These are phyloP conservation scores for Campylomormyrus numenius DNA, from an alignment of 2,113 vertebrate species.

Conservation along the genomic window DNA sequence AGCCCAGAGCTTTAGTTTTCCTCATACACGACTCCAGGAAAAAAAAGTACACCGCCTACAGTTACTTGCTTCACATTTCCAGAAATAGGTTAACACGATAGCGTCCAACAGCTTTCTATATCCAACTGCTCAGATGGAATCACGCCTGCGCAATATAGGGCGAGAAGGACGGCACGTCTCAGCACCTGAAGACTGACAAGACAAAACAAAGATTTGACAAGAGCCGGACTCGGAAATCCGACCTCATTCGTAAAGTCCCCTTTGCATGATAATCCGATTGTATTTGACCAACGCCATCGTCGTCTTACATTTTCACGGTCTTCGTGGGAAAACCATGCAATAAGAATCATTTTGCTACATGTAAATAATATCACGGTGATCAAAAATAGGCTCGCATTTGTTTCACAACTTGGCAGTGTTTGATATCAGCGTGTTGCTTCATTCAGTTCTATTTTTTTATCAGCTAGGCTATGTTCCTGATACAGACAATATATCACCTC, in stretches of 20 bases:
- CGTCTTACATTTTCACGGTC: background rate
- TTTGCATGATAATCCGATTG: background rate
- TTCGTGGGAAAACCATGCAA: background rate
- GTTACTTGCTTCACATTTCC: conserved; percentile 32
- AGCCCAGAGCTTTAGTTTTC: conserved; percentile 27
- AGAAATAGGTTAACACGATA: conserved; percentile 41
- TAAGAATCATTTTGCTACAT: background rate
- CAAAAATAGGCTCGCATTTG: background rate
- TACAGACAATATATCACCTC: background rate
- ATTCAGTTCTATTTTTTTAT: background rate
- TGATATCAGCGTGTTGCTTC: background rate
- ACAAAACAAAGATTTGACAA: background rate
- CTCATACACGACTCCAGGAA: conserved; percentile 20
- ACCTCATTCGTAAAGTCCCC: background rate
- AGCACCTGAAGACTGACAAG: conserved; percentile 31
- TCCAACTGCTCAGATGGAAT: conserved; percentile 28
- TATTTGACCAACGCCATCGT: background rate
- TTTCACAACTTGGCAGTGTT: conserved; percentile 1
- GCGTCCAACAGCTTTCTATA: conserved; percentile 26
- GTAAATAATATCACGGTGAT: background rate
- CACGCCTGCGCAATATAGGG: conserved; percentile 53
- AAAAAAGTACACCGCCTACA: conserved; percentile 43
- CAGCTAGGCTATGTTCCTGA: background rate
- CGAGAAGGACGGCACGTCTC: conserved; percentile 47
- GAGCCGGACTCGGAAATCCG: background rate